These are phyloP conservation scores for Orchesella cincta DNA, from an alignment of 1,140 invertebrate species.

Conservation along the genomic window DNA sequence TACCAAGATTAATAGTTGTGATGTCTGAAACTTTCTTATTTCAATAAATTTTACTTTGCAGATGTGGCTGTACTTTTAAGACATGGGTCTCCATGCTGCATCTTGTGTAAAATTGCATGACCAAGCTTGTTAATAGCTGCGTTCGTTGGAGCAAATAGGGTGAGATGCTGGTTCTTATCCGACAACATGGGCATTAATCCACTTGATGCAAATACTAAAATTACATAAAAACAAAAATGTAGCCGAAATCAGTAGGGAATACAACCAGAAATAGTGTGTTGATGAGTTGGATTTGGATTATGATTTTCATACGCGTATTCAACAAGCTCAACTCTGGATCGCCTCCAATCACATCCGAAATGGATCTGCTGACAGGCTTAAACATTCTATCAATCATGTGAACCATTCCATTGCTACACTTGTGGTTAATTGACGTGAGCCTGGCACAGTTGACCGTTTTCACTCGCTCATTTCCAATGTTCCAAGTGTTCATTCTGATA, in stretches of 20 bases:
- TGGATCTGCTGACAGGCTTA: constrained; percentile 57
- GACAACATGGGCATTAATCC: constrained; percentile 55
- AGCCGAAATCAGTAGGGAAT: not conserved
- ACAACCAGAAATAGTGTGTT: not conserved
- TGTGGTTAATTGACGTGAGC: constrained; percentile 56
- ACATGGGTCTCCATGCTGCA: constrained; percentile 55
- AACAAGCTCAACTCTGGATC: constrained; percentile 60
- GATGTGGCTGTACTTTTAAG: constrained; percentile 47
- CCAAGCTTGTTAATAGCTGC: constrained; percentile 59
- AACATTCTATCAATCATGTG: constrained; percentile 61
- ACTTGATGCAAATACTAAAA: constrained; percentile 56
- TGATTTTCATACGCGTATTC: constrained; percentile 57
- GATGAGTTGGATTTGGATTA: too few relatives aligned
- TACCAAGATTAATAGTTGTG: too few relatives aligned
- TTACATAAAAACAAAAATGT: constrained; percentile 26
- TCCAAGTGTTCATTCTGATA: constrained; percentile 66
- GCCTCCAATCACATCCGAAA: constrained; percentile 58
- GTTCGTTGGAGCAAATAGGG: constrained; percentile 62
- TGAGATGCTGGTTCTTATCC: constrained; percentile 58
- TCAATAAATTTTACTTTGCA: not conserved
- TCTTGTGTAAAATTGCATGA: constrained; percentile 50
- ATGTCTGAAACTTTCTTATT: too few relatives aligned
- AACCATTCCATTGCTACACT: constrained; percentile 61
- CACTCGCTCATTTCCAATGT: constrained; percentile 56
- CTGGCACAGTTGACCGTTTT: constrained; percentile 63